Conservation (phyloP, 92 coral and sea anemone genomes). For the Porites rus region DNA sequence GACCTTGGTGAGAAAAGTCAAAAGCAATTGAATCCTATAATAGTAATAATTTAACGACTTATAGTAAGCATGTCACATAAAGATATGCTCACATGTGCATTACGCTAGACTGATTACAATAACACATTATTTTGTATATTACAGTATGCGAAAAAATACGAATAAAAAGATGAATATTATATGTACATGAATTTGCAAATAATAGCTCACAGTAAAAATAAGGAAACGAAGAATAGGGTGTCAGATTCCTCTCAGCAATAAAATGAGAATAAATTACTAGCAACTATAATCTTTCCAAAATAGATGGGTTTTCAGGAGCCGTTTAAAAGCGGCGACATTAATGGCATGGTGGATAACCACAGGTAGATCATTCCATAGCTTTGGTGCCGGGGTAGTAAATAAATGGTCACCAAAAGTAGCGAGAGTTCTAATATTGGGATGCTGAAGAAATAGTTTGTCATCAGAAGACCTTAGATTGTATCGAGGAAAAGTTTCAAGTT, state of each 20-base stretch:
- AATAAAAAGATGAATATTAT: too few species aligned
- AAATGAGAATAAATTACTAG: conserved; percentile 36
- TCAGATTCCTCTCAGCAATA: conserved; percentile 2
- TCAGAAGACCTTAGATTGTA: too few species aligned
- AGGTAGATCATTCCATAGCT: too few species aligned
- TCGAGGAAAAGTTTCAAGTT: too few species aligned
- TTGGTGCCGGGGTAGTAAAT: conserved; percentile 36
- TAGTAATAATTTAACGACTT: too few species aligned
- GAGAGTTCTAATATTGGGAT: too few species aligned
- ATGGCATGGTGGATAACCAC: neutral
- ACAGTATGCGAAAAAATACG: neutral
- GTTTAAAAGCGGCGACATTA: too few species aligned
- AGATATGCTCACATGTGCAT: conserved; percentile 13
- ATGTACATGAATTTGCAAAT: neutral
- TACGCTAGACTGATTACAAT: conserved; percentile 8
- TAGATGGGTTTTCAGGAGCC: conserved; percentile 37
- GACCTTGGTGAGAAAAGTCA: too few species aligned
- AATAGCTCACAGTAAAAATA: neutral
- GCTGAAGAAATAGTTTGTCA: too few species aligned
- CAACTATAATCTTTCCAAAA: conserved; percentile 22
- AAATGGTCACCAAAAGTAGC: conserved; percentile 24
- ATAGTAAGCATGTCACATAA: neutral
- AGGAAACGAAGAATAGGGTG: conserved; percentile 1
- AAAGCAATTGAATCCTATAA: too few species aligned
- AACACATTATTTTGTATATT: neutral